Evolutionary conservation across 2,797 vertebrate genomes (phyloP).

Genomic region (Enteromius anoplus): DNA sequence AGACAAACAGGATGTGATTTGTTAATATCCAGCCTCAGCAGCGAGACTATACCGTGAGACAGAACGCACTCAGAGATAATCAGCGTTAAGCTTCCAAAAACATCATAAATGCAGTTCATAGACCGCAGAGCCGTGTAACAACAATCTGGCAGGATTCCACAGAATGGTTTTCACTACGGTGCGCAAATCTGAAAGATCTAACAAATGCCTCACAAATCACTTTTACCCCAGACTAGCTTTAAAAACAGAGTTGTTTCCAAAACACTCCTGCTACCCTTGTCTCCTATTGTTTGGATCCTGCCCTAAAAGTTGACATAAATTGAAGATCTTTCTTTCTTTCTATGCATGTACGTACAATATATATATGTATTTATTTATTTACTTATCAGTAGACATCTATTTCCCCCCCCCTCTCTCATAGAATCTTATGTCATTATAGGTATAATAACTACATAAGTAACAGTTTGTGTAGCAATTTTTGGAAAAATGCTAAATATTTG

Average conservation of each 20-base stretch:
- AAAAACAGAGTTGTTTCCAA: constrained; percentile 7
- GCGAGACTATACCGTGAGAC: constrained; percentile 22
- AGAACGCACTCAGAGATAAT: constrained; percentile 13
- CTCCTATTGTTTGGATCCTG: neutral
- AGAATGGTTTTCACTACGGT: constrained; percentile 20
- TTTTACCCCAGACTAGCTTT: constrained; percentile 6
- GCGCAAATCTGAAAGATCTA: constrained; percentile 9
- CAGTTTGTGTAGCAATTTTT: neutral
- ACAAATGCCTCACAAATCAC: constrained; percentile 7
- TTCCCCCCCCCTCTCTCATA: no score
- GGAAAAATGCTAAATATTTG: neutral
- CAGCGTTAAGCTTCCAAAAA: constrained; percentile 25
- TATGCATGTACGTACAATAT: no score
- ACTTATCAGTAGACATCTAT: neutral
- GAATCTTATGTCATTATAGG: neutral
- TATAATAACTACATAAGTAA: neutral
- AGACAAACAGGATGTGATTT: constrained; percentile 45
- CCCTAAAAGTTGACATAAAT: neutral
- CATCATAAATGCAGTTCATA: constrained; percentile 16
- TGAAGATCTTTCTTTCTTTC: neutral
- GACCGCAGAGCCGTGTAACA: constrained; percentile 39
- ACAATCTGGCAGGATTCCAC: constrained; percentile 28
- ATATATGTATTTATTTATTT: neutral
- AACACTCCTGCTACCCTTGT: neutral
- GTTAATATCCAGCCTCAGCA: constrained; percentile 40